Conservation (phyloP, 2,888 invertebrate genomes). For the Labia minor region DNA sequence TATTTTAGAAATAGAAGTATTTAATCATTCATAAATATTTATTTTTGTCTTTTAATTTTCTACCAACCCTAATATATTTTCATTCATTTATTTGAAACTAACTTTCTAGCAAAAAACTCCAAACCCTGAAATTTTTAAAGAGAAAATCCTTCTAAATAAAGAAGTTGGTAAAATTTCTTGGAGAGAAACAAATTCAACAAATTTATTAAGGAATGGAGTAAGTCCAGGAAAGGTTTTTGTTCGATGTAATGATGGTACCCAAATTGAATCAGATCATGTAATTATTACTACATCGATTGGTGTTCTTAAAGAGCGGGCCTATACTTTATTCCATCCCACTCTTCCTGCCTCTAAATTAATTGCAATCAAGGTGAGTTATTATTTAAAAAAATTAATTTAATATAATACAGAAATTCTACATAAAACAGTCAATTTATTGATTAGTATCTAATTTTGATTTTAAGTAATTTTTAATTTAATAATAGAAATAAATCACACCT, state of each 20-base stretch:
- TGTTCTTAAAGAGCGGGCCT: constrained; percentile 49
- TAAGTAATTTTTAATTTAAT: too few species aligned
- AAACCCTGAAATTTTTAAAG: not conserved
- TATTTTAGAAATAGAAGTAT: not conserved
- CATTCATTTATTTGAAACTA: not conserved
- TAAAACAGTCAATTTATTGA: too few species aligned
- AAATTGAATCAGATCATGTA: constrained; percentile 48
- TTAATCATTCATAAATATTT: too few species aligned
- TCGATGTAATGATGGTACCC: constrained; percentile 41
- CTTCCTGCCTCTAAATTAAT: constrained; percentile 44
- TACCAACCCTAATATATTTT: not conserved
- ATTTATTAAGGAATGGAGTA: not conserved
- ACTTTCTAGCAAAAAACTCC: not conserved
- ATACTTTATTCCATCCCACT: constrained; percentile 44
- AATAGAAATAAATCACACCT: too few species aligned
- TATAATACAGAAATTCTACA: too few species aligned
- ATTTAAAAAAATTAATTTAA: too few species aligned
- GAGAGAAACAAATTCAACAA: not conserved
- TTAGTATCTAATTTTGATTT: too few species aligned
- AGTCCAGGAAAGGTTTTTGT: constrained; percentile 34
- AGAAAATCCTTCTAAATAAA: not conserved
- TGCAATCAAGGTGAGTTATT: constrained; percentile 40
- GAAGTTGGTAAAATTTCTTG: not conserved
- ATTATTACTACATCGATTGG: constrained; percentile 60
- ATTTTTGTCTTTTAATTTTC: too few species aligned